Evolutionary conservation across 2,888 invertebrate genomes (phyloP).

Genomic region (Idaea straminata): DNA sequence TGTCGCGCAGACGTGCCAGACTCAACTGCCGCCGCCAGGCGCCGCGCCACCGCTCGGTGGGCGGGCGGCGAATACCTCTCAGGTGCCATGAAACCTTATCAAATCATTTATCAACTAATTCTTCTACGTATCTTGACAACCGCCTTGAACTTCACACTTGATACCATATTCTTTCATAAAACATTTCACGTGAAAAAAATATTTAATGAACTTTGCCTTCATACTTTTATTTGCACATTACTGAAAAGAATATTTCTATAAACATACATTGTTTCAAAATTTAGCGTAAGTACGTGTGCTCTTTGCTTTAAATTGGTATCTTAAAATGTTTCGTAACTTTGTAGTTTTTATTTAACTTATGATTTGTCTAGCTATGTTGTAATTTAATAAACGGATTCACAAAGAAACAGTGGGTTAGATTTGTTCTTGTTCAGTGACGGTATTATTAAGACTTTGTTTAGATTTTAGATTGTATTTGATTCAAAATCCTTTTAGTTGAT

Average conservation of each 20-base stretch:
- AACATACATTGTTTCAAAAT: neutral
- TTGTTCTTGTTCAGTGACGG: neutral
- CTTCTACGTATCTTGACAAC: conserved; percentile 24
- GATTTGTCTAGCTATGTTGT: neutral
- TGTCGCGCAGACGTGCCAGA: conserved; percentile 36
- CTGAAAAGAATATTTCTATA: neutral
- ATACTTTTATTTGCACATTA: neutral
- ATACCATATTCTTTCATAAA: neutral
- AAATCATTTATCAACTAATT: conserved; percentile 28
- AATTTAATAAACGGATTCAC: too few relatives aligned
- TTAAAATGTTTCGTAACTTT: neutral
- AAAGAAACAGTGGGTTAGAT: too few relatives aligned
- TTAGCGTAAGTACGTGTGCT: neutral
- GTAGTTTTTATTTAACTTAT: neutral
- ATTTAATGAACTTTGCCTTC: neutral
- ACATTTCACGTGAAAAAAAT: too few relatives aligned
- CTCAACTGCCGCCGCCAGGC: conserved; percentile 47
- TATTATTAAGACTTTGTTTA: neutral
- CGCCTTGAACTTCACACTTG: conserved; percentile 18
- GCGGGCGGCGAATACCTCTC: conserved; percentile 21
- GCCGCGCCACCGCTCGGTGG: conserved; percentile 24
- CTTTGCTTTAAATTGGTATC: conserved; percentile 8
- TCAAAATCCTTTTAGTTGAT: conserved; percentile 33
- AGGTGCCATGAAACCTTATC: conserved; percentile 27
- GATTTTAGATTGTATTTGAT: conserved; percentile 21